These are phyloP conservation scores for Hystrix cristata DNA, from an alignment of 2,113 vertebrate species.

Conservation along the genomic window DNA sequence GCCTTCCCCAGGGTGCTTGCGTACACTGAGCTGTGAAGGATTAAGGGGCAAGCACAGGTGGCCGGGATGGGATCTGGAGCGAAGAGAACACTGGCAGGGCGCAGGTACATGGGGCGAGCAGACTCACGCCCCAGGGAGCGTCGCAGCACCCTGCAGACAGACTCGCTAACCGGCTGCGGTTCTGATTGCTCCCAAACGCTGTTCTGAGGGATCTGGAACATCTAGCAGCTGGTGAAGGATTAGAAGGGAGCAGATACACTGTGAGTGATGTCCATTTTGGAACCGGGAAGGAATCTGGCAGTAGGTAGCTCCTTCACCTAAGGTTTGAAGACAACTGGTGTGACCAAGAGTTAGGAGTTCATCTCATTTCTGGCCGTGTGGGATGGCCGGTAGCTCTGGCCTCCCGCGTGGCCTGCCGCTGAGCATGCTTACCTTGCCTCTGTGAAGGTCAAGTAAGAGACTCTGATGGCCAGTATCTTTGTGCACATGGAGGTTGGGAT, in stretches of 20 bases:
- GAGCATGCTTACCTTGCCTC: neutral
- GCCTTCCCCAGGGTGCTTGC: neutral
- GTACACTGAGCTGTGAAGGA: neutral
- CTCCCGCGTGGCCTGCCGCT: neutral
- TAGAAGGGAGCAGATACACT: neutral
- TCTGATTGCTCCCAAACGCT: accelerated
- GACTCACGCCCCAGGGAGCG: neutral
- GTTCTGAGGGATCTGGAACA: neutral
- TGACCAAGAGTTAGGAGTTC: neutral
- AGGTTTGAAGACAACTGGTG: too few relatives aligned
- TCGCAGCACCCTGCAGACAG: accelerated
- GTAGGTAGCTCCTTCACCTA: too few relatives aligned
- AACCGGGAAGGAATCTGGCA: neutral
- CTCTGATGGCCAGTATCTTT: neutral
- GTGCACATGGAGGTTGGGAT: neutral
- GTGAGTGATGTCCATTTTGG: too few relatives aligned
- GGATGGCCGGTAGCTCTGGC: neutral
- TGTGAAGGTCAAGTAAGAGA: neutral
- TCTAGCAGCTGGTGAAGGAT: accelerated
- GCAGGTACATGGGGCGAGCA: accelerated
- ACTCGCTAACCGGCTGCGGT: accelerated
- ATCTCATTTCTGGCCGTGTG: neutral
- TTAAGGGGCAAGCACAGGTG: neutral
- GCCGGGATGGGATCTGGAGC: neutral
- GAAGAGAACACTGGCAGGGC: accelerated